Evolutionary conservation across 2,797 vertebrate genomes (phyloP).

Genomic region (Smutsia temminckii): DNA sequence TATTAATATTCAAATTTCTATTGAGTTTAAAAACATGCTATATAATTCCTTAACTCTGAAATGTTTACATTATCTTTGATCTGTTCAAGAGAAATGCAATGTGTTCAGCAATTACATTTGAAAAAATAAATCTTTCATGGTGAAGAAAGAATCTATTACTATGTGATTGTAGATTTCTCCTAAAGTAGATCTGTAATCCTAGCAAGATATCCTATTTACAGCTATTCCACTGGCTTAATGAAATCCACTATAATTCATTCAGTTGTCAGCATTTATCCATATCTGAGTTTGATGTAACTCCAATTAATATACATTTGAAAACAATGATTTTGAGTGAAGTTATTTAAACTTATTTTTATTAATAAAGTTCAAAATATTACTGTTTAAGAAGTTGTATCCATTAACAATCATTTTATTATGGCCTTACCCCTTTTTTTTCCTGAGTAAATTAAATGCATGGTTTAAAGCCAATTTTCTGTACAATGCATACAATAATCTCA

Average conservation of each 20-base stretch:
- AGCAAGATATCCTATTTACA: background rate
- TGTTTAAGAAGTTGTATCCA: slow-evolving; percentile 19
- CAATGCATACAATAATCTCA: slow-evolving; percentile 72
- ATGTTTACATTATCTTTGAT: slow-evolving; percentile 39
- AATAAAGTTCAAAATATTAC: slow-evolving; percentile 37
- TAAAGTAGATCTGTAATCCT: slow-evolving; percentile 1
- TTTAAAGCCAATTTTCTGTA: slow-evolving; percentile 72
- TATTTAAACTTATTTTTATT: background rate
- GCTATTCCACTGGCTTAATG: background rate
- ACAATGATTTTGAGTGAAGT: slow-evolving; percentile 21
- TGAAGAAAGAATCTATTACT: slow-evolving; percentile 23
- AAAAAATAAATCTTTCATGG: slow-evolving; percentile 65
- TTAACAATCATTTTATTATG: slow-evolving; percentile 66
- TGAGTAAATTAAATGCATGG: slow-evolving; percentile 64
- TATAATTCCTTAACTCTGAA: slow-evolving; percentile 45
- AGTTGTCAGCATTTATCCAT: background rate
- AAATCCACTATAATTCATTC: slow-evolving; percentile 4
- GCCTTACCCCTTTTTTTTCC: background rate
- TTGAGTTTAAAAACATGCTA: background rate
- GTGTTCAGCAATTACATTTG: slow-evolving; percentile 22
- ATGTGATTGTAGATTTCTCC: slow-evolving; percentile 10
- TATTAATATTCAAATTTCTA: slow-evolving; percentile 41
- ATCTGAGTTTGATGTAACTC: slow-evolving; percentile 34
- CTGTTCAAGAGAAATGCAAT: slow-evolving; percentile 30
- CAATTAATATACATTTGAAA: slow-evolving; percentile 41